Base-by-base conservation (phyloP, 1,140 invertebrate species). In the Drosophila miranda region DNA sequence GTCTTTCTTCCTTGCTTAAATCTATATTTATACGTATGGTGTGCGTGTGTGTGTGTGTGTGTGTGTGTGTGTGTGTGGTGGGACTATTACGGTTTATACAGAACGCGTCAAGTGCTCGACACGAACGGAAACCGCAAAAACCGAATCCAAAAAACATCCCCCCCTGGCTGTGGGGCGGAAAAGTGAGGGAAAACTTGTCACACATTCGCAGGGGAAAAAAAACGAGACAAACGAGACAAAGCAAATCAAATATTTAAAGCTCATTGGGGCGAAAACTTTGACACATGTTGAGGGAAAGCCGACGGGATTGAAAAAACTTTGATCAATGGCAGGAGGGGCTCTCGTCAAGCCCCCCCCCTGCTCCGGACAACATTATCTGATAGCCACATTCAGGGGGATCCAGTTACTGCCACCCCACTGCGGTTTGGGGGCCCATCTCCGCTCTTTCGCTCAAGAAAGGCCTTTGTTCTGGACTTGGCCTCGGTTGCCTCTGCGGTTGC, bases 221-320 rank as follows among this genome's bases (percentile, higher is more conserved):
- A 7, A 2, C 19, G 19, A 46, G 48, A 26, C 4, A 26, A 26
- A 38, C 46, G 45, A 56, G 28, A 58, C 73, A 71, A 81, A 87
- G 75, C 78, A 78, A 87, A 87, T 87, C 82, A 87, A 87, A 87
- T 87, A 82, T 82, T 87, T 88, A 87, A 87, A 87, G 82, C 82
- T 78, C 75, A 87, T 78, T 87, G 83, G 76, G 78, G 78, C 78
- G 78, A 63, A 87, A 78, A 87, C 82, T 82, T 78, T 78, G 82
- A 86, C 81, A 78, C 81, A 86, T 86, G 82, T 75, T 81, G 42
- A 81, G 49, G 51, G 77, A 57, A 48, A 9, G 34, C 34, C 34
- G 11, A 34, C 23, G 42, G 14, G 41, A 16, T 34, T 41, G 41
- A 23, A 30, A 44, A 34, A 55, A 49, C 61, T 45, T 72, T 69